Percentiles rank a stretch among this genome's conserved stretches.
Evolutionary conservation across 2,797 vertebrate genomes (phyloP).

Genomic region (Gambelia wislizenii): DNA sequence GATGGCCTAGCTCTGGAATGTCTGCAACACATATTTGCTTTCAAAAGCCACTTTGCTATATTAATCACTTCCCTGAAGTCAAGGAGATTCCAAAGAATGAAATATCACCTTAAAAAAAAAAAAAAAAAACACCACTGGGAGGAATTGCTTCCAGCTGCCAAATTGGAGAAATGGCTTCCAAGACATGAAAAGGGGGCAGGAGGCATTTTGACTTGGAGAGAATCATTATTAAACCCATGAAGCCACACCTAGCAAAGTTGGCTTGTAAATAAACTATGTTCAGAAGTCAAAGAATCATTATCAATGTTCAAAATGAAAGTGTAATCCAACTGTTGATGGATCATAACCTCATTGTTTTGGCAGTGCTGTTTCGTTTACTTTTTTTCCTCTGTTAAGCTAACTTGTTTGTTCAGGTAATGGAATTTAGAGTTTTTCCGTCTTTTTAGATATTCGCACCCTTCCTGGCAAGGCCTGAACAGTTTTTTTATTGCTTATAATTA

Average conservation of each 20-base stretch:
- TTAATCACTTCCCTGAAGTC: conserved; percentile 24
- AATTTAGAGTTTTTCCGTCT: conserved; percentile 77
- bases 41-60: conserved; percentile 19
- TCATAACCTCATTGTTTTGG: conserved; percentile 75
- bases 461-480: conserved; percentile 74
- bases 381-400: conserved; percentile 67
- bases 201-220: conserved; percentile 45
- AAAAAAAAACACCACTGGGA: conserved; percentile 19
- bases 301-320: conserved; percentile 68
- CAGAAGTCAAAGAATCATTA: conserved; percentile 51
- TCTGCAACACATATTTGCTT: neutral
- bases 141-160: neutral
- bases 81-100: conserved; percentile 32
- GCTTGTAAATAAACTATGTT: conserved; percentile 60
- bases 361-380: conserved; percentile 63
- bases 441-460: conserved; percentile 79
- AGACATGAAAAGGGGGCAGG: conserved; percentile 1
- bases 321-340: conserved; percentile 73
- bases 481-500: conserved; percentile 80
- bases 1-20: neutral
- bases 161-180: conserved; percentile 47
- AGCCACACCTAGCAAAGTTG: conserved; percentile 19
- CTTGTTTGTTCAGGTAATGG: conserved; percentile 81
- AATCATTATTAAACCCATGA: neutral
- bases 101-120: conserved; percentile 4